Conservation (phyloP, 2,113 vertebrate species). For the Mungos mungo region DNA sequence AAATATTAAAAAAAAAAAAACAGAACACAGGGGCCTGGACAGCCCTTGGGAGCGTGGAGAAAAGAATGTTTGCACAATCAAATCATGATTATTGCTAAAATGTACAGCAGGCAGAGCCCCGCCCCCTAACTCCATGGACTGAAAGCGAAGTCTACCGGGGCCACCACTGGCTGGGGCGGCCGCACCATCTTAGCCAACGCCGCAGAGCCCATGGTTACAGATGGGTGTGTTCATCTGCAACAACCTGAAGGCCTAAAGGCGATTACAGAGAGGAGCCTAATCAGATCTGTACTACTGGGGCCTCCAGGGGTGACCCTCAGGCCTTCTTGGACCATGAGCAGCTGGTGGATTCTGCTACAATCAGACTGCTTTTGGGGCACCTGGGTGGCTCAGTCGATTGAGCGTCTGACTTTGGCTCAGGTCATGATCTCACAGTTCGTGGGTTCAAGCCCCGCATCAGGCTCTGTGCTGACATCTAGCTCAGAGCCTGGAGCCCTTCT, state of each 20-base stretch:
- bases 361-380: not conserved
- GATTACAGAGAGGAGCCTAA: not conserved
- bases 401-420: no score
- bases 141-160: not conserved
- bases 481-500: no score
- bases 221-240: not conserved
- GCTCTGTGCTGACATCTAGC: no score
- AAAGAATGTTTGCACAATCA: not conserved
- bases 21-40: not conserved
- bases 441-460: no score
- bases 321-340: not conserved
- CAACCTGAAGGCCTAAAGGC: not conserved
- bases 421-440: no score
- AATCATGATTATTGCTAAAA: not conserved
- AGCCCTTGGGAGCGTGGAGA: not conserved
- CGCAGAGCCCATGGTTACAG: not conserved
- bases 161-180: not conserved
- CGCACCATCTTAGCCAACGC: not conserved
- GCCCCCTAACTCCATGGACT: not conserved
- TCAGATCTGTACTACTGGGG: not conserved
- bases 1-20: not conserved
- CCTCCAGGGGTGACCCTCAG: not conserved
- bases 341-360: not conserved
- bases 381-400: no score
- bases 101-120: not conserved